A percentile compares a stretch with the other conserved stretches of the same genome.
Conservation (phyloP, 2,113 vertebrate genomes). For the Amia ocellicauda region DNA sequence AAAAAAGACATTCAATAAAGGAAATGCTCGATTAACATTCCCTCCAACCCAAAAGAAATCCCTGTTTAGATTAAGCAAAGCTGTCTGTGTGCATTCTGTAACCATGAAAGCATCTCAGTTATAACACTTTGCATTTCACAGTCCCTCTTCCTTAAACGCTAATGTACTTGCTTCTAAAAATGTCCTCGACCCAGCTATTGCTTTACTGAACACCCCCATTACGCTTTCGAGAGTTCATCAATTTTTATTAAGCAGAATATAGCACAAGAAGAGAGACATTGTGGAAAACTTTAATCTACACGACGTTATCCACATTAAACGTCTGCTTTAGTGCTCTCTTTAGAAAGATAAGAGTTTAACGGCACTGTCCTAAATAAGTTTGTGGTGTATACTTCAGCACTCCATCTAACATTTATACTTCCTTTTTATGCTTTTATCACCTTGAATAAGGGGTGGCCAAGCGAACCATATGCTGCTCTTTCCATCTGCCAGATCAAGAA, state of each 20-base stretch:
- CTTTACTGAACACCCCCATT: slow-evolving; percentile 30
- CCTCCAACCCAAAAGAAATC: too few relatives aligned
- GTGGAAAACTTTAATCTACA: slow-evolving; percentile 25
- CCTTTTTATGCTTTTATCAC: slow-evolving; percentile 76
- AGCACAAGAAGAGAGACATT: slow-evolving; percentile 24
- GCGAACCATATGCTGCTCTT: slow-evolving; percentile 46
- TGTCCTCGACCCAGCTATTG: slow-evolving; percentile 12
- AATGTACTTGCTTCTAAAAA: slow-evolving; percentile 12
- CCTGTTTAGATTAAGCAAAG: not conserved
- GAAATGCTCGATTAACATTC: too few relatives aligned
- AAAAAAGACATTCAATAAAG: too few relatives aligned
- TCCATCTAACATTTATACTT: slow-evolving; percentile 66
- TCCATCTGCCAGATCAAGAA: slow-evolving; percentile 46
- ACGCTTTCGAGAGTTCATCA: slow-evolving; percentile 43
- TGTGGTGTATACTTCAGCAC: slow-evolving; percentile 50
- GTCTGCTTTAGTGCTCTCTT: slow-evolving; percentile 24
- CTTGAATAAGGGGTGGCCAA: slow-evolving; percentile 52
- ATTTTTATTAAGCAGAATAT: slow-evolving; percentile 31
- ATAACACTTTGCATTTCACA: slow-evolving; percentile 27
- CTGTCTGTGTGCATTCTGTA: not conserved
- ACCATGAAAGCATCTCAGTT: not conserved
- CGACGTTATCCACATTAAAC: slow-evolving; percentile 54
- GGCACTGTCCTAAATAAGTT: slow-evolving; percentile 58
- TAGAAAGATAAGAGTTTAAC: slow-evolving; percentile 34
- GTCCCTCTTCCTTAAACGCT: slow-evolving; percentile 31